Base-by-base conservation (phyloP, 2,113 vertebrate genomes). In the Noctilio leporinus region DNA sequence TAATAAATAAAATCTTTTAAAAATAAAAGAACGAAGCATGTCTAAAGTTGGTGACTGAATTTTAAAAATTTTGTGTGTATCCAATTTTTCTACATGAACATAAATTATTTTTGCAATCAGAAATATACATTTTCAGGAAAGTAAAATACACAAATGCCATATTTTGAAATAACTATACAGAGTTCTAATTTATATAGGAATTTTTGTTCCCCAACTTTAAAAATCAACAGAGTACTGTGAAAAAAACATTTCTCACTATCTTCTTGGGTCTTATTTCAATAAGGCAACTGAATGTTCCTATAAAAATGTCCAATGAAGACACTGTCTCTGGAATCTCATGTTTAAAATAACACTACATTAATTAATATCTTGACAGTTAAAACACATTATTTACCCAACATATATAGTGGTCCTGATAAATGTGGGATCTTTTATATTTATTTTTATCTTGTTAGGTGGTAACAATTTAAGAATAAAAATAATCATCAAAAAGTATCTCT, bases 381-480 rank as follows among this genome's bases (percentile, higher is more conserved):
- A 35, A 84, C 82, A 89, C 3, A 51, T 80, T 82, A 70, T 19
- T 28, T 33, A 59, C 51, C 83, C 64, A 80, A 73, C 94, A 82
- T 53, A 95, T 20, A 91, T 5, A 84, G 10, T 47, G 64, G 19
- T 91, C 45, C 33, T 85, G n/a, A 87, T 72, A 70, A 92, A 90
- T 64, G 45, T 90, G 28, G 4, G 19, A 59, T 15, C 28, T 87
- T 93, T 94, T 47, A 53, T 77, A 70, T 82, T 78, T 87, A 59
- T 57, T 87, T 67, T 89, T 85, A 92, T 35, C 40, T 17, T 87
- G 51, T 67, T 81, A 88, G 33, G 19, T 49, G 26, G 38, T 40
- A 69, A 30, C 30, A 65, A 92, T 70, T 90, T 96, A 65, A 93
- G 33, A 70, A 92, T 95, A 35, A 89, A 87, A 95, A 72, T 91